Conservation (phyloP, 2,888 invertebrate species). For the Ichneumoninae sp. region DNA sequence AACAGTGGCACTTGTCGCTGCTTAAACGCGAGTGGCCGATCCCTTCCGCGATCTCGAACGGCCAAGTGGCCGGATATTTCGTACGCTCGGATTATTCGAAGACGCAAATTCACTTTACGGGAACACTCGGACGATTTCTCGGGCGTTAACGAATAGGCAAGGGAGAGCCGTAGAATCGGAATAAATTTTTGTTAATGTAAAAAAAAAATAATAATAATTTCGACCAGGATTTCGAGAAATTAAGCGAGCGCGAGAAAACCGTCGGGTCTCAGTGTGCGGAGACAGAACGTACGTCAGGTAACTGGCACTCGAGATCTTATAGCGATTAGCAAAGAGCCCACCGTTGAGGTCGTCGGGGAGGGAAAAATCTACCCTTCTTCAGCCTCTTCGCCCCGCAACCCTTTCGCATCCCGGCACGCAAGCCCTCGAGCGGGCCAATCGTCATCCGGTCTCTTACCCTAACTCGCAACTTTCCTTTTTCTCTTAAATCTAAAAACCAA, state of each 20-base stretch:
- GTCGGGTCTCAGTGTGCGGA: constrained; percentile 43
- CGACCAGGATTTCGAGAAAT: constrained; percentile 63
- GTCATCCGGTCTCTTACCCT: constrained; percentile 16
- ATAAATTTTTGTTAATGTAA: constrained; percentile 5
- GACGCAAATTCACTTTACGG: constrained; percentile 44
- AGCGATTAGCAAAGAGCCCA: constrained; percentile 52
- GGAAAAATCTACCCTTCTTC: constrained; percentile 21
- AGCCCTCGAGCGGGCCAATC: constrained; percentile 25
- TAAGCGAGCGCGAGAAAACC: constrained; percentile 65
- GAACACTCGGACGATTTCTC: constrained; percentile 52
- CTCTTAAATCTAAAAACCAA: constrained; percentile 29
- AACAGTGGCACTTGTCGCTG: constrained; percentile 36
- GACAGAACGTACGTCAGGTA: constrained; percentile 26
- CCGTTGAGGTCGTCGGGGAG: constrained; percentile 24
- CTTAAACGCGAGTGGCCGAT: constrained; percentile 54
- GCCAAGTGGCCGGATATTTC: constrained; percentile 78
- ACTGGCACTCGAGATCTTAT: constrained; percentile 41
- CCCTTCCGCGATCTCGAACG: constrained; percentile 73
- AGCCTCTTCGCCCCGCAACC: constrained; percentile 12
- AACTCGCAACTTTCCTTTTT: not conserved
- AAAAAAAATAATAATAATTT: not conserved
- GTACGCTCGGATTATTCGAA: constrained; percentile 74
- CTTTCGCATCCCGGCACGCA: constrained; percentile 9
- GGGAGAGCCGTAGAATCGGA: not conserved
- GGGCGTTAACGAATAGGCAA: constrained; percentile 47